phyloP scores from a whole-genome alignment of 2,888 invertebrate species.

The Cordylochernes scorpioides region DNA sequence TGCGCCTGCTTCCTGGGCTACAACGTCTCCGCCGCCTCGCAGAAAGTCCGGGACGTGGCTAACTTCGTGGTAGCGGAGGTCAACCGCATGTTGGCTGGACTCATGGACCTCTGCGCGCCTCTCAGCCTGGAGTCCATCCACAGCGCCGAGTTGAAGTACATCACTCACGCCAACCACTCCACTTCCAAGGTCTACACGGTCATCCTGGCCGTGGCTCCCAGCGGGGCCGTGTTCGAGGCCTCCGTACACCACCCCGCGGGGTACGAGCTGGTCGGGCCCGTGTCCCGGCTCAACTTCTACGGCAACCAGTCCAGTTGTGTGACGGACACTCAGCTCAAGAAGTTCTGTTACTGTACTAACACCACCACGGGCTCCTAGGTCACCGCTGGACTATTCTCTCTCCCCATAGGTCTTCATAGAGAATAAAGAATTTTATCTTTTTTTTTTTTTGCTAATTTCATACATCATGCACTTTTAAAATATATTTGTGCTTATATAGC shows the following conservation, averaged over 20 bases:
- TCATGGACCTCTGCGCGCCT: background rate
- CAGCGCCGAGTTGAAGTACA: no score
- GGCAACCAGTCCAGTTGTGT: slow-evolving; percentile 23
- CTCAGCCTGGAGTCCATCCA: no score
- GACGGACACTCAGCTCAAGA: slow-evolving; percentile 17
- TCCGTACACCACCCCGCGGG: background rate
- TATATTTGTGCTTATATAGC: no score
- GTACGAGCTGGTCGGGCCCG: slow-evolving; percentile 33
- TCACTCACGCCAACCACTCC: no score
- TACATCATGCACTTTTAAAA: no score
- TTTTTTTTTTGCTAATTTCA: no score
- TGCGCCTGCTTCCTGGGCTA: background rate
- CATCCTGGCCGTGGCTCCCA: no score
- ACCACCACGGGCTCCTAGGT: no score
- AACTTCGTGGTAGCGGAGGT: background rate
- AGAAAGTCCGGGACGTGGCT: background rate
- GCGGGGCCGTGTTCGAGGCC: background rate
- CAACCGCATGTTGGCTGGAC: background rate
- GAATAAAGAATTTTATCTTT: no score
- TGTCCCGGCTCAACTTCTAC: slow-evolving; percentile 23
- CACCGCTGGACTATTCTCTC: no score
- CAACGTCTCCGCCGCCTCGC: background rate
- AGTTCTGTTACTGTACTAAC: slow-evolving; percentile 23
- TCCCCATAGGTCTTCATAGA: no score
- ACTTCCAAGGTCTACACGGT: no score